phyloP scores from a whole-genome alignment of 2,797 vertebrate genomes.

The Hyperoplus lanceolatus region DNA sequence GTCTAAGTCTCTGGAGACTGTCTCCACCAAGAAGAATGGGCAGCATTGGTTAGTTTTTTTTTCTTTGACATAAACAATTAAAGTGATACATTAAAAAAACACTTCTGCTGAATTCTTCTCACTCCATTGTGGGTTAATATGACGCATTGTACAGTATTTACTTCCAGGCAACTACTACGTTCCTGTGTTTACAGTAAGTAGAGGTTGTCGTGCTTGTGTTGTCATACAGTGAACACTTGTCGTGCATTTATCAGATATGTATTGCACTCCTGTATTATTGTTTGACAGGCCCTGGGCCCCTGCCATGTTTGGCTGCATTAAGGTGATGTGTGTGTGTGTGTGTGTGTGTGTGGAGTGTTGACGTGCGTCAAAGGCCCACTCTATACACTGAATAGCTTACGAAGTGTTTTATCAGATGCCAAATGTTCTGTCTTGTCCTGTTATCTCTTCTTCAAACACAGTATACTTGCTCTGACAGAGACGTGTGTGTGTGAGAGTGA shows the following conservation, averaged over 20 bases:
- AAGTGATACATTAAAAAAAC: neutral
- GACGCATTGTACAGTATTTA: neutral
- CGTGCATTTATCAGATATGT: slow-evolving; percentile 20
- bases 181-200: neutral
- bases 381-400: slow-evolving; percentile 51
- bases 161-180: neutral
- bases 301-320: slow-evolving; percentile 30
- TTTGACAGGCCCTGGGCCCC: slow-evolving; percentile 32
- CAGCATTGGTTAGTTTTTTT: slow-evolving; percentile 12
- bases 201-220: neutral
- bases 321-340: slow-evolving; percentile 19
- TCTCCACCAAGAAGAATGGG: slow-evolving; percentile 31
- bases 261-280: slow-evolving; percentile 10
- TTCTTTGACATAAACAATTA: neutral
- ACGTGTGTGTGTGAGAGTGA: slow-evolving; percentile 1
- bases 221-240: slow-evolving; percentile 1
- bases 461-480: neutral
- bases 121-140: neutral
- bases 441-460: slow-evolving; percentile 45
- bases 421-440: slow-evolving; percentile 45
- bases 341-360: slow-evolving; percentile 30
- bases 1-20: slow-evolving; percentile 41
- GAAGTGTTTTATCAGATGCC: slow-evolving; percentile 60
- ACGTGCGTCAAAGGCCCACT: slow-evolving; percentile 19
- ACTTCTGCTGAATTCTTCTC: neutral